A percentile compares a stretch with the other conserved stretches of the same genome.
Conservation (phyloP, 2,888 invertebrate genomes). For the Morpho deidamia region DNA sequence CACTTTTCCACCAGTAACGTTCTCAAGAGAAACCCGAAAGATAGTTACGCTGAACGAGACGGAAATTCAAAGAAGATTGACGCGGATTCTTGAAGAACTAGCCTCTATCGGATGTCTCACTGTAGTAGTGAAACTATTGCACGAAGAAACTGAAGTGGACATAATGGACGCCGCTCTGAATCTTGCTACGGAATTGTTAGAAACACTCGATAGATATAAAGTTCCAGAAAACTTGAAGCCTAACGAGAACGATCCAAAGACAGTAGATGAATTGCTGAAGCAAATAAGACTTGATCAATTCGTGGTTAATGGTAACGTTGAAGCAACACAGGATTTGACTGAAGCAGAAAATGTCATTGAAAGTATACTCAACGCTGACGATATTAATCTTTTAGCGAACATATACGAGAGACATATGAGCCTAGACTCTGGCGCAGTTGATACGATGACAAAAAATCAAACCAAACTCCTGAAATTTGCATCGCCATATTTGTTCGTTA, state of each 20-base stretch:
- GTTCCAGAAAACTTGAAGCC: constrained; percentile 51
- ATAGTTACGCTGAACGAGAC: constrained; percentile 84
- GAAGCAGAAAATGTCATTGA: constrained; percentile 79
- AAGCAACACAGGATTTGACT: constrained; percentile 26
- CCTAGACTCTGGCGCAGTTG: constrained; percentile 41
- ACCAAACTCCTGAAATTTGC: constrained; percentile 49
- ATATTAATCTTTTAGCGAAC: constrained; percentile 78
- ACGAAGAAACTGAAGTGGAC: constrained; percentile 84
- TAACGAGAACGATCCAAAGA: constrained; percentile 38
- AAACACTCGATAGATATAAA: constrained; percentile 77
- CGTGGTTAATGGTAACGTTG: constrained; percentile 30
- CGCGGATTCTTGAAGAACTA: constrained; percentile 83
- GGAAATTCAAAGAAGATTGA: constrained; percentile 81
- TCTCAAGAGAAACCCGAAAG: constrained; percentile 87
- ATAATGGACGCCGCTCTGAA: constrained; percentile 81
- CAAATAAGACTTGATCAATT: constrained; percentile 41
- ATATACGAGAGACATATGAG: constrained; percentile 78
- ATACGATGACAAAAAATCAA: constrained; percentile 27
- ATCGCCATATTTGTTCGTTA: constrained; percentile 79
- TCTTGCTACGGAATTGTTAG: constrained; percentile 72
- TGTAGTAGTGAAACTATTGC: constrained; percentile 81
- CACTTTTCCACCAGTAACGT: constrained; percentile 86
- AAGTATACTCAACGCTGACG: constrained; percentile 80
- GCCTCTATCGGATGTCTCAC: constrained; percentile 84
- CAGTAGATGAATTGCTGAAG: constrained; percentile 41